Base-by-base conservation (phyloP, 1,140 invertebrate genomes). In the Drosophila albomicans region DNA sequence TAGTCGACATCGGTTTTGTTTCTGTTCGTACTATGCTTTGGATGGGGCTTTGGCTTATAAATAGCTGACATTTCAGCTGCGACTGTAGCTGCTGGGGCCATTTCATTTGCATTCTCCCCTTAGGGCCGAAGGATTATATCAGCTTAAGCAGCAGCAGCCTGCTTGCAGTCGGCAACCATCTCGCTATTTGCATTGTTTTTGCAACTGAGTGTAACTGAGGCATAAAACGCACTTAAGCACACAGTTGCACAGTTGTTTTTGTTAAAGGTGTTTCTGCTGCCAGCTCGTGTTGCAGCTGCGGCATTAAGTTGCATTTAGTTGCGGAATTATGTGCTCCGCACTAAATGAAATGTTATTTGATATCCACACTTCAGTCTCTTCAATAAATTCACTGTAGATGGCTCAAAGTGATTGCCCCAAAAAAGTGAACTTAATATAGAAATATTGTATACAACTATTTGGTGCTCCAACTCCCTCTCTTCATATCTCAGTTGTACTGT, bases 101-200 rank as follows among this genome's bases (percentile, higher is more conserved):
- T 70, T 79, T 85, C 66, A 88, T 86, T 86, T 82, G 70, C 82
- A 85, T 85, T 85, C 45, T 70, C 8, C n/a, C 38, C 6, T 20
- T 11, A 3, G 54, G 32, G 32, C 5, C 38, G 59, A 62, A 46
- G 54, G 58, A 68, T 51, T 73, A 79, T 77, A 84, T 79, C 67
- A 65, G 69, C 70, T 86, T 81, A 52, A 48, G 48, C 49, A 64
- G 54, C 49, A 64, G 54, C 51, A 51, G 49, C 41, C 5, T 8
- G 49, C 32, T 13, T 74, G 71, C 56, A 54, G 41, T 11, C n/a
- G 2, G 15, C 28, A 45, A 32, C 48, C 3, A 38, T 13, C 52
- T 49, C 16, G 56, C 38, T 28, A 41, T 28, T 28, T 28, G 51
- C 54, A 61, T 62, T 70, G 49, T 70, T 77, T 59, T 78, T 74